phyloP scores from a whole-genome alignment of 1,140 invertebrate species.

The Brachionus calyciflorus region DNA sequence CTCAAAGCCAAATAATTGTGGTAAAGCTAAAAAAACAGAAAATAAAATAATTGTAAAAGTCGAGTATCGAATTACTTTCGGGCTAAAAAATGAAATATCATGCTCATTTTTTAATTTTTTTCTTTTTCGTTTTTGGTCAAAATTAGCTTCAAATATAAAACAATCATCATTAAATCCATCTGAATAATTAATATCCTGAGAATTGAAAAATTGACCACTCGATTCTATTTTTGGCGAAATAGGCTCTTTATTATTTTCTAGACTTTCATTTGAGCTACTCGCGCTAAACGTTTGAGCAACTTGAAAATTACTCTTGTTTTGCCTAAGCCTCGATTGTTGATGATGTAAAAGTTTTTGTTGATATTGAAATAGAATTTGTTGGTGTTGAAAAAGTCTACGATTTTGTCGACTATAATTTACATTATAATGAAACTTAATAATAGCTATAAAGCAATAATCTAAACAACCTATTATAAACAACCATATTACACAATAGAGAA shows the following conservation, averaged over 20 bases:
- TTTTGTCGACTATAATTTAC: conserved; percentile 15
- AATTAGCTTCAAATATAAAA: neutral
- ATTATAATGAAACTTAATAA: conserved; percentile 29
- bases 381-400: neutral
- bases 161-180: neutral
- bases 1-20: conserved; percentile 25
- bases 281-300: neutral
- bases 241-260: neutral
- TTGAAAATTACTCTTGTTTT: neutral
- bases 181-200: too few relatives aligned
- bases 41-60: neutral
- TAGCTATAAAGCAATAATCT: conserved; percentile 26
- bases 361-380: conserved; percentile 22
- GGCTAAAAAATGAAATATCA: neutral
- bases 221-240: too few relatives aligned
- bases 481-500: conserved; percentile 33
- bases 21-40: conserved; percentile 7
- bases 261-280: neutral
- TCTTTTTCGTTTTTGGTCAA: neutral
- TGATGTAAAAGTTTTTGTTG: conserved; percentile 37
- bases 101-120: neutral
- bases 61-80: neutral
- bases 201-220: too few relatives aligned
- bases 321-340: neutral
- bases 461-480: neutral